Base-by-base conservation (phyloP, 2,113 vertebrate genomes). In the Herpetotheres cachinnans region DNA sequence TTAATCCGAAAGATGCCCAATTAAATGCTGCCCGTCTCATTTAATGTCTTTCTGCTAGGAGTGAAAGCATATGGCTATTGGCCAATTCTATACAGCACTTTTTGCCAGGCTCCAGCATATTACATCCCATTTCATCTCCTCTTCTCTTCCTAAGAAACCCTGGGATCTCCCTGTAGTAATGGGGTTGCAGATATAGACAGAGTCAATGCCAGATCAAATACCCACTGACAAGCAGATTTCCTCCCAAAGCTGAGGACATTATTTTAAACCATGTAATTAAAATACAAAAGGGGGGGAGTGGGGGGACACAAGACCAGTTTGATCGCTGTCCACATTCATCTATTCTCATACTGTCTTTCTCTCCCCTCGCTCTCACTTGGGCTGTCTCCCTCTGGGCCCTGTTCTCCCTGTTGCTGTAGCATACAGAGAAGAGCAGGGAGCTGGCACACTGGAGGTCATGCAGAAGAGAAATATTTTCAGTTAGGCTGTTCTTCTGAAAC, bases 21-120 rank as follows among this genome's bases (percentile, higher is more conserved):
- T 95, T 95, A 95, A 95, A 95, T 81, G 47, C 54, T 78, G 34
- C 11, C 71, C 67, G 47, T 81, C 66, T 79, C 49, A 63, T 92
- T 76, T 81, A 87, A 56, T 63, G 94, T 34, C 42, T 91, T 97
- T 91, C 80, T 97, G 46, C 84, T 86, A 96, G 62, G 58, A 97
- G 81, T 65, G 92, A 91, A 94, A 89, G 55, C 54, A 66, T 74
- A 80, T 89, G 80, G 77, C 94, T 81, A 44, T 85, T 49, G 10
- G 79, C 91, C 94, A 95, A 8, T 80, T 49, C 34, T 82, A 9
- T 70, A 90, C 87, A 62, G 47, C 67, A 25, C 3, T 69, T 82
- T 78, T 63, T 86, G 55, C 40, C 44, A 78, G 47, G 32, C 40
- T 54, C 20, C 52, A 84, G 56, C 27, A 29, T 61, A 67, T 36